Base-by-base conservation (phyloP, 2,797 vertebrate genomes). In the Heterohyrax brucei region DNA sequence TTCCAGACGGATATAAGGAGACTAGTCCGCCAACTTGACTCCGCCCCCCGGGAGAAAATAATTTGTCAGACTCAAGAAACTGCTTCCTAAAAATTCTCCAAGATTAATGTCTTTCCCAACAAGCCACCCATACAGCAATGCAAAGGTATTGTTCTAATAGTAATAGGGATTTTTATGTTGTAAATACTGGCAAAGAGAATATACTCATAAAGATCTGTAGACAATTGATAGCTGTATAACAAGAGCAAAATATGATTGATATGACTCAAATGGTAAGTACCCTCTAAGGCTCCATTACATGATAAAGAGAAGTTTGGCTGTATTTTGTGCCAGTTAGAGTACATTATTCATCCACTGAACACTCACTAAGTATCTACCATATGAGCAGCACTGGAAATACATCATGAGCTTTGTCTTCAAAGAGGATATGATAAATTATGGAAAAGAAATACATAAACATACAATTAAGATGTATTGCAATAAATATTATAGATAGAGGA, bases 141-240 rank as follows among this genome's bases (percentile, higher is more conserved):
- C 10, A 16, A 86, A 30, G 9, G 9, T 77, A 13, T 33, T 94
- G 50, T 81, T 56, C 53, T 56, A 56, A 56, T 16, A 16, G 53
- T 19, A 61, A 10, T 18, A 28, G 30, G 10, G 24, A 4, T 61
- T 33, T 46, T 73, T 81, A 9, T 80, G 13, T n/a, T 91, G 81
- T 92, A 59, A 92, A 83, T 95, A 56, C 18, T 92, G 13, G 0
- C 10, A 79, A 95, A 83, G 18, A 39, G 19, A 87, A 89, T 73
- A 59, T 64, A 14, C 4, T 66, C 39, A 77, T 28, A 66, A 80
- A 91, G 28, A 77, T 48, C 50, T 68, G 53, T 24, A 77, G 22
- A 19, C 46, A 62, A 61, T 26, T 19, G 24, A 48, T 7, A 79
- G 56, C 0, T 22, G 83, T 81, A 26, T 48, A 76, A 56, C 72